Percentiles rank a stretch among this genome's conserved stretches.
Conservation (phyloP, 2,797 vertebrate genomes). For the Gymnocypris eckloni region DNA sequence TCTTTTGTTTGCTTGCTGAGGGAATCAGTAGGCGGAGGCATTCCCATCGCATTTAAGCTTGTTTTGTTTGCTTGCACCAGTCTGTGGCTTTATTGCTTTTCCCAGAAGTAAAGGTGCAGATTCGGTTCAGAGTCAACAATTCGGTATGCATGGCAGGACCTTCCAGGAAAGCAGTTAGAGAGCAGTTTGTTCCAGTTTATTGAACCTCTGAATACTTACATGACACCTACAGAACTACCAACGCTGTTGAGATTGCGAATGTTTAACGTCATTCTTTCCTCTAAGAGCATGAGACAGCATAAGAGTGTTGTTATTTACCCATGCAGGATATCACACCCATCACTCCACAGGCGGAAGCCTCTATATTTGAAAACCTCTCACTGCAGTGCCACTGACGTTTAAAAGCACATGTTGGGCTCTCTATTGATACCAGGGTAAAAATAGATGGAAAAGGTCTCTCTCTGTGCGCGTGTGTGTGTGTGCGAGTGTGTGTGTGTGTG, state of each 20-base stretch:
- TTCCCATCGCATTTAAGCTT: background rate
- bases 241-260: background rate
- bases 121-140: conserved; percentile 31
- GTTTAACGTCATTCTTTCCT: conserved; percentile 12
- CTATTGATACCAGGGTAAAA: conserved; percentile 71
- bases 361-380: conserved; percentile 63
- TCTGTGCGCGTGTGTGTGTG: background rate
- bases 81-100: conserved; percentile 34
- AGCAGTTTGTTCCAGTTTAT: conserved; percentile 38
- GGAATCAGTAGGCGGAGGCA: background rate
- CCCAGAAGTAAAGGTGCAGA: conserved; percentile 27
- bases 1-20: background rate
- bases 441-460: conserved; percentile 64
- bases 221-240: background rate
- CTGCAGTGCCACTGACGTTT: conserved; percentile 64
- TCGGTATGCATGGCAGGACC: conserved; percentile 5
- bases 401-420: conserved; percentile 61
- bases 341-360: conserved; percentile 37
- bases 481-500: background rate
- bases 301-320: conserved; percentile 58
- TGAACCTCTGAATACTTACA: conserved; percentile 13
- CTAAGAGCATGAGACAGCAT: conserved; percentile 34
- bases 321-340: conserved; percentile 52
- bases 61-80: conserved; percentile 8
- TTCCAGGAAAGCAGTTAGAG: conserved; percentile 29